Base-by-base conservation (phyloP, 2,113 vertebrate genomes). In the Psammodynastes pulverulentus region DNA sequence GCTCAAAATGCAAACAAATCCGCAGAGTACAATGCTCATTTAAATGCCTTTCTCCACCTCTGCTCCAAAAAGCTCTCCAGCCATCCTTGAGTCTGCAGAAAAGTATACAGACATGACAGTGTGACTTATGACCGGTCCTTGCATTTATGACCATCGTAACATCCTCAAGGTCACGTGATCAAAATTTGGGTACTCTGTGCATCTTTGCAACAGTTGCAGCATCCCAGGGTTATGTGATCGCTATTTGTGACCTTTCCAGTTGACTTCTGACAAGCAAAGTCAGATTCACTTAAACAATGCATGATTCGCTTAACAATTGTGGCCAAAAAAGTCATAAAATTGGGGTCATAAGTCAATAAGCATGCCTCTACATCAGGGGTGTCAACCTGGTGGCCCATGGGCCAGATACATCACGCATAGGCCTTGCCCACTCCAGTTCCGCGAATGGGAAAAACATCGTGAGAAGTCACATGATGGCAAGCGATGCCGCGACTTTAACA, bases 341-440 rank as follows among this genome's bases (percentile, higher is more conserved):
- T n/a, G 58, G 4, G 26, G n/a, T 67, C 58, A 15, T n/a, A 67
- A n/a, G 4, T 67, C 23, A n/a, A 67, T 0, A 29, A 67, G 3
- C n/a, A n/a, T n/a, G 10, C 10, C 26, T n/a, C 26, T 62, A 23
- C 54, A 56, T 9, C 23, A 24, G 23, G 54, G 54, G 23, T 56
- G 23, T 9, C 54, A 56, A 56, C 24, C 54, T 56, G 54, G 54
- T 0, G 0, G 6, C 54, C 7, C 54, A 24, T 1, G 7, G 54
- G 2, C 23, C 8, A 0, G 54, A 56, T 24, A 8, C 23, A 0
- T 24, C 2, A 24, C 0, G 2, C 23, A 9, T 8, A 56, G 54
- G 54, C 54, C 2, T 24, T 1, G 1, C 54, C 54, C 54, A 24
- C 23, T 24, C 54, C 54, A 56, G 54, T 3, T 56, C 23, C 2